phyloP scores from a whole-genome alignment of 37 sponge, comb jelly and placozoan genomes.

The Ianthella basta region DNA sequence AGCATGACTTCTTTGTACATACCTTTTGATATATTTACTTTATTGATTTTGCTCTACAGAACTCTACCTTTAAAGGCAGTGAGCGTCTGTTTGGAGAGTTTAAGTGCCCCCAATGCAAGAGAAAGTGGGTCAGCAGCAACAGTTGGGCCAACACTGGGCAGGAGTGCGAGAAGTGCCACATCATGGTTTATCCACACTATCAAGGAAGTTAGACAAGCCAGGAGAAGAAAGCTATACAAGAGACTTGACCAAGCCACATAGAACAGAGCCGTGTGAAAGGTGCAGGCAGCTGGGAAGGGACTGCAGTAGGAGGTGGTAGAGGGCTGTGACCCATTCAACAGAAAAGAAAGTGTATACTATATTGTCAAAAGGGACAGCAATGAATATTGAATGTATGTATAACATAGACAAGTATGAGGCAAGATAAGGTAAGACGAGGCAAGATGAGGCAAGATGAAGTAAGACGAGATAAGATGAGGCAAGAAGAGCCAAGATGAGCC shows the following conservation, averaged over 20 bases:
- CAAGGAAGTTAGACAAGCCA: slow-evolving; percentile 41
- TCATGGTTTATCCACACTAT: slow-evolving; percentile 57
- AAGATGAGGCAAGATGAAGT: too few relatives aligned
- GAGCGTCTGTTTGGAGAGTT: slow-evolving; percentile 57
- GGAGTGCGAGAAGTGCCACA: slow-evolving; percentile 48
- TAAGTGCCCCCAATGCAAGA: slow-evolving; percentile 43
- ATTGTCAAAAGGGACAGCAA: too few relatives aligned
- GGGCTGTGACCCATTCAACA: too few relatives aligned
- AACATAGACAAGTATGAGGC: too few relatives aligned
- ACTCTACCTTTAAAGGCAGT: slow-evolving; percentile 63
- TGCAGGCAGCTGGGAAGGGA: slow-evolving; percentile 54
- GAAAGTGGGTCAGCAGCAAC: slow-evolving; percentile 60
- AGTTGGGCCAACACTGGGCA: slow-evolving; percentile 71
- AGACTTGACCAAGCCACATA: slow-evolving; percentile 52
- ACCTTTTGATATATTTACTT: too few relatives aligned
- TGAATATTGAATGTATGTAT: too few relatives aligned
- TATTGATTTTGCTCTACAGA: slow-evolving; percentile 21
- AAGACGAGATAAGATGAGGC: too few relatives aligned
- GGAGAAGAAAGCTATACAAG: not conserved
- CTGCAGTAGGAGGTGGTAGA: slow-evolving; percentile 34
- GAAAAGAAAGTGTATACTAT: too few relatives aligned
- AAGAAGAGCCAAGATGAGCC: too few relatives aligned
- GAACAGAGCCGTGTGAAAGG: slow-evolving; percentile 53
- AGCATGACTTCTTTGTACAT: too few relatives aligned
- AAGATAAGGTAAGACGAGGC: too few relatives aligned